Conservation (phyloP, 2,888 invertebrate genomes). For the Choristoneura rosaceana region DNA sequence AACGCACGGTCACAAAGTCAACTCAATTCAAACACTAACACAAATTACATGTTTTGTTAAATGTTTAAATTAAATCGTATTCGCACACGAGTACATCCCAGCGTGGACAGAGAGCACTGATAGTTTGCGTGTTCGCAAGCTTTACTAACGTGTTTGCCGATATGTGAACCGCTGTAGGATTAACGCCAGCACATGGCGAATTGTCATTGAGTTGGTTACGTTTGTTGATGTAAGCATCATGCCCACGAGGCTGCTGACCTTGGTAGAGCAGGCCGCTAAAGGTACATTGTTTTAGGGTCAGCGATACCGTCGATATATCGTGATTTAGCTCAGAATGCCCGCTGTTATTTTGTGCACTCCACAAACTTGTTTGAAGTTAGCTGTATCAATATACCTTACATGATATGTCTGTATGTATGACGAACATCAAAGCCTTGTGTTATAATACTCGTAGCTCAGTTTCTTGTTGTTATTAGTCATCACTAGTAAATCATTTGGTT, state of each 20-base stretch:
- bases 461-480: not conserved
- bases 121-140: constrained; percentile 39
- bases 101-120: constrained; percentile 33
- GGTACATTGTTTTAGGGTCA: constrained; percentile 10
- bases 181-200: constrained; percentile 23
- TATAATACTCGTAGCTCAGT: not conserved
- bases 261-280: constrained; percentile 2
- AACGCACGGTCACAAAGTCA: not conserved
- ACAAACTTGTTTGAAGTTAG: not conserved
- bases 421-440: not conserved
- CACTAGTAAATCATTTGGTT: not conserved
- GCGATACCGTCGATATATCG: not conserved
- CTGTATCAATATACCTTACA: not conserved
- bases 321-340: not conserved
- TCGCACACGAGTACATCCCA: constrained; percentile 34
- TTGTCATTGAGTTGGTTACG: constrained; percentile 28
- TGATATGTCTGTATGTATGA: not conserved
- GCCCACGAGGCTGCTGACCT: constrained; percentile 34
- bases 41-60: constrained; percentile 3
- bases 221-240: constrained; percentile 17
- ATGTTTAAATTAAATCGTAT: constrained; percentile 11
- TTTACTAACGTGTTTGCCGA: constrained; percentile 27
- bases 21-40: not conserved
- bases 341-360: not conserved
- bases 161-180: constrained; percentile 11